Evolutionary conservation across 1,140 invertebrate genomes (phyloP).

Genomic region (Drosophila kepulauana): DNA sequence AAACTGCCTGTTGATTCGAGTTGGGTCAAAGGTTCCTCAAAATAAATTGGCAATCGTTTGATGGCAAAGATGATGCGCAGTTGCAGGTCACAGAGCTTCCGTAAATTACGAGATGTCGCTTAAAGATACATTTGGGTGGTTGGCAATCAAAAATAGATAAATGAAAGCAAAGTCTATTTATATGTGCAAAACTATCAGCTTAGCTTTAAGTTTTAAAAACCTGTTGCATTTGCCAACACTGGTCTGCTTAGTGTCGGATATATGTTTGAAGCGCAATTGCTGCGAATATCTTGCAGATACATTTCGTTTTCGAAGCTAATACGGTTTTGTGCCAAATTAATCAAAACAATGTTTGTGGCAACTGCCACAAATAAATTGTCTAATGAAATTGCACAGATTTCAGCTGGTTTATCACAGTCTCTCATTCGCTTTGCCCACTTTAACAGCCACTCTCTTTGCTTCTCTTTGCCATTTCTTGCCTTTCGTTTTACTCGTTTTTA

Average conservation of each 20-base stretch:
- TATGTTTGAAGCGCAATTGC: constrained; percentile 21
- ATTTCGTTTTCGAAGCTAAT: constrained; percentile 30
- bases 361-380: constrained; percentile 63
- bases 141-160: neutral
- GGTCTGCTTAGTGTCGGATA: constrained; percentile 64
- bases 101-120: neutral
- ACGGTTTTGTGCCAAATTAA: constrained; percentile 62
- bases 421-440: constrained; percentile 3
- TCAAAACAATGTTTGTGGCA: constrained; percentile 74
- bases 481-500: constrained; percentile 54
- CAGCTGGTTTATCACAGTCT: constrained; percentile 10
- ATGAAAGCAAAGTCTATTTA: neutral
- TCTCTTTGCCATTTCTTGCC: neutral
- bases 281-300: constrained; percentile 27
- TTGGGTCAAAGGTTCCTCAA: constrained; percentile 47
- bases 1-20: constrained; percentile 19
- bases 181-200: constrained; percentile 18
- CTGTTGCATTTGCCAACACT: constrained; percentile 32
- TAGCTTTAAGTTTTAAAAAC: constrained; percentile 12
- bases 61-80: constrained; percentile 1
- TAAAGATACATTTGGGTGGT: neutral
- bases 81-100: neutral
- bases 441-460: neutral
- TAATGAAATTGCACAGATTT: constrained; percentile 64
- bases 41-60: neutral